These are phyloP conservation scores for Agrochola lychnidis DNA, from an alignment of 2,888 invertebrate species.

Conservation along the genomic window DNA sequence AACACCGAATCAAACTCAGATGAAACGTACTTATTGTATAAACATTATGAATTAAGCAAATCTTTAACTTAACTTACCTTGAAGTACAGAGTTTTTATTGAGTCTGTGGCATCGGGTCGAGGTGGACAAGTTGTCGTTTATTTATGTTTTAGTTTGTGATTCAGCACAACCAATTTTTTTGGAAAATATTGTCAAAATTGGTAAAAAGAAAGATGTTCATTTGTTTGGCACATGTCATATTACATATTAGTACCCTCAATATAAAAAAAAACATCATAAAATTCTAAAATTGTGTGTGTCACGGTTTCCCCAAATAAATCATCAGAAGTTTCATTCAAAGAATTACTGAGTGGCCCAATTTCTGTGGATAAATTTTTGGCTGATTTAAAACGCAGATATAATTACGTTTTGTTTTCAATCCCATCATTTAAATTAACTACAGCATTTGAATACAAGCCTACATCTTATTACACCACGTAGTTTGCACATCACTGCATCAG, in stretches of 20 bases:
- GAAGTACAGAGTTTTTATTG: not conserved
- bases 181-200: not conserved
- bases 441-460: slow-evolving; percentile 18
- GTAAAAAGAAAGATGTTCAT: not conserved
- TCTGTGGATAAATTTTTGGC: not conserved
- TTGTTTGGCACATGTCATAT: not conserved
- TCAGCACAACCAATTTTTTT: not conserved
- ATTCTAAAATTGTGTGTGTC: not conserved
- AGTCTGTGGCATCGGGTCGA: not conserved
- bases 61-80: not conserved
- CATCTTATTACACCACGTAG: slow-evolving; percentile 5
- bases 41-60: not conserved
- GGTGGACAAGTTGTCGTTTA: not conserved
- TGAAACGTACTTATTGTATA: not conserved
- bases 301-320: not conserved
- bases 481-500: not conserved
- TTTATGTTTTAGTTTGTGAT: not conserved
- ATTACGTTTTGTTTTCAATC: not conserved
- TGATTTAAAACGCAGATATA: no score
- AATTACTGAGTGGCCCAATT: not conserved
- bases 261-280: not conserved
- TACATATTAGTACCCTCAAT: no score
- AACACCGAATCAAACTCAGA: not conserved
- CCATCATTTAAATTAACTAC: not conserved
- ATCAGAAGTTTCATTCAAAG: not conserved